Evolutionary conservation across 2,888 invertebrate genomes (phyloP).

Genomic region (Chloromyia formosa): DNA sequence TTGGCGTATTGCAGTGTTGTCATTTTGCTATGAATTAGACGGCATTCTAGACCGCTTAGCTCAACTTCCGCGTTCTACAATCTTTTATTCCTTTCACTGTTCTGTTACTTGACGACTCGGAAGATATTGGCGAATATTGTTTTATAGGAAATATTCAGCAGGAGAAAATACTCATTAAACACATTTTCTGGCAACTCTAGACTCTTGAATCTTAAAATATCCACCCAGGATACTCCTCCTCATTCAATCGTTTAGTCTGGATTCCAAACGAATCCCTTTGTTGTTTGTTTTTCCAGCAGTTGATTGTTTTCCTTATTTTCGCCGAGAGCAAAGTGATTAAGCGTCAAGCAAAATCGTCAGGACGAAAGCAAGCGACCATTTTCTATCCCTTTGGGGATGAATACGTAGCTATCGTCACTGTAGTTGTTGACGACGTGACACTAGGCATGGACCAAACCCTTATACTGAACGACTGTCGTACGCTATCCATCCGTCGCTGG

Average conservation of each 20-base stretch:
- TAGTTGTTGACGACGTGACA: no score
- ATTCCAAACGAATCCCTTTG: conserved; percentile 28
- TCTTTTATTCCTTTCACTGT: no score
- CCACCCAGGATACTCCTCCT: background rate
- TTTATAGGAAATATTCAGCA: no score
- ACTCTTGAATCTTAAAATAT: background rate
- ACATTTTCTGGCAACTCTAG: conserved; percentile 1
- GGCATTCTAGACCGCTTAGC: no score
- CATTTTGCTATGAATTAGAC: no score
- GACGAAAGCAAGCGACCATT: conserved; percentile 8
- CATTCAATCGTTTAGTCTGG: conserved; percentile 11
- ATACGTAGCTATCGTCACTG: no score
- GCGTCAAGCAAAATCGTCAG: conserved; percentile 40
- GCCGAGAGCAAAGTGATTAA: conserved; percentile 47
- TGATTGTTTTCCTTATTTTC: conserved; percentile 48
- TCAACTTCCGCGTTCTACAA: no score
- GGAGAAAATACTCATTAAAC: background rate
- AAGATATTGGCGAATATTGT: no score
- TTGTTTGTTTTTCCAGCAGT: conserved; percentile 47
- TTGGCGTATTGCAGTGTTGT: no score
- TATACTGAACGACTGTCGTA: background rate
- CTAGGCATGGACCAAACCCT: no score
- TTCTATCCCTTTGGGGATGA: conserved; percentile 2
- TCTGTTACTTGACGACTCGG: no score
- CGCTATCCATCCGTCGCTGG: background rate